phyloP scores from a whole-genome alignment of 2,888 invertebrate species.

The Micoletzkya japonica region DNA sequence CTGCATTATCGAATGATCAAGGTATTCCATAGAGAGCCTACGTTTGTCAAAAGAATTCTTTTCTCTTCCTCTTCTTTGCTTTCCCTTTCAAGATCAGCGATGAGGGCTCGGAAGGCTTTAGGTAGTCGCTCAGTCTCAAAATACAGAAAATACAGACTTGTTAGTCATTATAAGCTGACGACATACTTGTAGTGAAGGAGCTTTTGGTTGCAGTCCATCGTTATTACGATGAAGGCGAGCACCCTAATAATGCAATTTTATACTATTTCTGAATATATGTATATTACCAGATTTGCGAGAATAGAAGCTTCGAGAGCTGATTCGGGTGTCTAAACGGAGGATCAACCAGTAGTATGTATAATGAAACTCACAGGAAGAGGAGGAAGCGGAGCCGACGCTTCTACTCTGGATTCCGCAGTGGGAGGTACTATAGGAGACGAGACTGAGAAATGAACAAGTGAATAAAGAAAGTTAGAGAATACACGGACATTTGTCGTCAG shows the following conservation, averaged over 20 bases:
- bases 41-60: conserved; percentile 1
- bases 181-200: conserved; percentile 16
- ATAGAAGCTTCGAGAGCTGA: not conserved
- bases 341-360: no score
- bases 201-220: conserved; percentile 5
- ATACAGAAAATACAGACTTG: not conserved
- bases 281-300: no score
- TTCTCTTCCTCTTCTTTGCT: not conserved
- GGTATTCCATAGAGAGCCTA: no score
- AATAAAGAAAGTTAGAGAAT: no score
- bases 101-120: conserved; percentile 16
- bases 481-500: not conserved
- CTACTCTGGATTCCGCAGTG: not conserved
- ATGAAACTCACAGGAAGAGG: not conserved
- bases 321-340: not conserved
- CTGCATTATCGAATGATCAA: no score
- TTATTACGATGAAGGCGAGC: not conserved
- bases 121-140: not conserved
- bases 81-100: conserved; percentile 13
- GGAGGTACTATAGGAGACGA: not conserved
- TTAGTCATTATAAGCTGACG: not conserved
- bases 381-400: not conserved
- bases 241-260: not conserved
- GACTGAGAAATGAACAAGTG: not conserved
- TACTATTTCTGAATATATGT: not conserved